A percentile compares a stretch with the other conserved stretches of the same genome.
These are phyloP conservation scores for Hypsibius dujardini DNA, from an alignment of 1,140 invertebrate species.

Conservation along the genomic window DNA sequence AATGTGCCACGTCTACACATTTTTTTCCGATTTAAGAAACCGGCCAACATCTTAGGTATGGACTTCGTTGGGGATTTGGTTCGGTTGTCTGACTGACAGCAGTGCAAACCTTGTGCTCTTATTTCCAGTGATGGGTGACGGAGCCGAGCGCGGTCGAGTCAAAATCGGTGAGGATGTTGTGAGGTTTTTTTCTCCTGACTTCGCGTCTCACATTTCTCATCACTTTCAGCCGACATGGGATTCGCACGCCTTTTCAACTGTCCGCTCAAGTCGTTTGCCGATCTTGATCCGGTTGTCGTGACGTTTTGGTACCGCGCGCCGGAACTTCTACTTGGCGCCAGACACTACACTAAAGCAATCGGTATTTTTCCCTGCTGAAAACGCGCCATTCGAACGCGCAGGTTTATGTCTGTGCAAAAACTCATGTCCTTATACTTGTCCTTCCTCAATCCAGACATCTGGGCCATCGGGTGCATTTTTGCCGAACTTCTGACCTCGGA, in stretches of 20 bases:
- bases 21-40: conserved; percentile 66
- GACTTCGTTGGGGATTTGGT: too few relatives aligned
- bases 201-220: not conserved
- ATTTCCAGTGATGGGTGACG: conserved; percentile 97
- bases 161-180: conserved; percentile 57
- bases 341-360: conserved; percentile 62
- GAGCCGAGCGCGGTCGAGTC: conserved; percentile 79
- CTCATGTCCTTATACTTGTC: too few relatives aligned
- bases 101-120: too few relatives aligned
- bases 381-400: too few relatives aligned
- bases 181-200: conserved; percentile 16
- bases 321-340: conserved; percentile 81
- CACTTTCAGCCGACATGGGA: conserved; percentile 77
- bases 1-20: too few relatives aligned
- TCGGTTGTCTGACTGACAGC: too few relatives aligned
- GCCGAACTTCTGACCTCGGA: conserved; percentile 88
- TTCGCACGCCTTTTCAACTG: conserved; percentile 98
- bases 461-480: conserved; percentile 99
- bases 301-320: conserved; percentile 99
- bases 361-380: too few relatives aligned
- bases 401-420: too few relatives aligned
- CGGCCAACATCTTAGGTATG: conserved; percentile 99
- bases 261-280: conserved; percentile 86
- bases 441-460: conserved; percentile 63
- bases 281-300: conserved; percentile 96